Conservation (phyloP, 2,113 vertebrate genomes). For the Prinia subflava region DNA sequence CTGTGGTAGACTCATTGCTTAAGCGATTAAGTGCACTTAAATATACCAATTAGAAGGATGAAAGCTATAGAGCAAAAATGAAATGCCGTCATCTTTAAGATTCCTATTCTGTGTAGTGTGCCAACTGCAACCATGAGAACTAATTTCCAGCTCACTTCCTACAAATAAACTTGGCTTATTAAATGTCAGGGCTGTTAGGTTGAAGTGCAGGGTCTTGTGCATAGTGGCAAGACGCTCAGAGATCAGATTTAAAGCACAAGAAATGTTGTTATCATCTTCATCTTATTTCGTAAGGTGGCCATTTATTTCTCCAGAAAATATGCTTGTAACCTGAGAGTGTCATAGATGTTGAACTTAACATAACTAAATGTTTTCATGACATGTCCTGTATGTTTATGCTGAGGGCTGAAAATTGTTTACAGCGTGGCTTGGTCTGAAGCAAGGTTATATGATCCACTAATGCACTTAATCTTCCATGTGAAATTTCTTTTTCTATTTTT, state of each 20-base stretch:
- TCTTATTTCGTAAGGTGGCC: background rate
- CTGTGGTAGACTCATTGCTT: background rate
- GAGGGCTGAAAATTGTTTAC: background rate
- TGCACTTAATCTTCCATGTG: background rate
- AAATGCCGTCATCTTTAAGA: background rate
- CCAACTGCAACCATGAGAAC: conserved; percentile 2
- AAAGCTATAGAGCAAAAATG: conserved; percentile 3
- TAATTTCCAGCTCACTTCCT: conserved; percentile 33
- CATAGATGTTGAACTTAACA: background rate
- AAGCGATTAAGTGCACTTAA: conserved; percentile 35
- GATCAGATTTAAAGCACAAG: background rate
- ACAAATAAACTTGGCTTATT: conserved; percentile 51
- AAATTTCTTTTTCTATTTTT: conserved; percentile 52
- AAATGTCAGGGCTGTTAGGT: conserved; percentile 16
- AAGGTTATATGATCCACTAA: conserved; percentile 23
- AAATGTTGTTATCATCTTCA: background rate
- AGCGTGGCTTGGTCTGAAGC: background rate
- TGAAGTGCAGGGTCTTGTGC: background rate
- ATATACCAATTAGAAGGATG: conserved; percentile 4
- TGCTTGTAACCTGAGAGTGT: background rate
- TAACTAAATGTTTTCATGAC: background rate
- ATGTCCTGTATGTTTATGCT: background rate
- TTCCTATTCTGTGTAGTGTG: background rate
- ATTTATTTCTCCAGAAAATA: conserved; percentile 30
- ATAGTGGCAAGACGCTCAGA: background rate